Evolutionary conservation across 2,113 vertebrate genomes (phyloP).

Genomic region (Candoia aspera): DNA sequence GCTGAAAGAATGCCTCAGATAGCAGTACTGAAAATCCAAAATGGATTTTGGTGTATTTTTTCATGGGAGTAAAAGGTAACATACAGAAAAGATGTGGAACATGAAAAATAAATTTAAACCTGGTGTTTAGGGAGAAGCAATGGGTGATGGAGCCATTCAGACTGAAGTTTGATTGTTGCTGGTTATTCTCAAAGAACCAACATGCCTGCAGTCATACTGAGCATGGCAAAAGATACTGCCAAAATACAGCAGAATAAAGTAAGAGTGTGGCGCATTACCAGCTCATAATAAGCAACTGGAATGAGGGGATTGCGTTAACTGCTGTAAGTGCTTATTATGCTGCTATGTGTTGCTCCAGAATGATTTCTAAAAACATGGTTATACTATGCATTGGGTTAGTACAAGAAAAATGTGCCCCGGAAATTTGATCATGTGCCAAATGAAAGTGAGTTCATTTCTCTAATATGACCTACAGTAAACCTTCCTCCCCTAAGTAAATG

Average conservation of each 20-base stretch:
- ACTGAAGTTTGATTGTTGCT: constrained; percentile 55
- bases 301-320: constrained; percentile 45
- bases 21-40: constrained; percentile 40
- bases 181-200: constrained; percentile 33
- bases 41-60: constrained; percentile 9
- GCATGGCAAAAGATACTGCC: constrained; percentile 44
- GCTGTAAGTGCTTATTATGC: constrained; percentile 33
- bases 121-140: constrained; percentile 41
- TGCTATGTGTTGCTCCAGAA: constrained; percentile 50
- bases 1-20: constrained; percentile 34
- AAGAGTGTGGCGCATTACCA: constrained; percentile 8
- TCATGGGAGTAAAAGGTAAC: constrained; percentile 34
- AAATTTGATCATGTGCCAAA: constrained; percentile 8
- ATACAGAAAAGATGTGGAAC: background rate
- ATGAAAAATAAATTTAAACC: constrained; percentile 51
- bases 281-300: constrained; percentile 48
- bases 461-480: constrained; percentile 39
- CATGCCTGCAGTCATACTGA: constrained; percentile 37
- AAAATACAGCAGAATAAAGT: constrained; percentile 53
- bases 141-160: constrained; percentile 9
- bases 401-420: constrained; percentile 26
- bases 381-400: constrained; percentile 17
- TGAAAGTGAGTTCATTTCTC: constrained; percentile 15
- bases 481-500: constrained; percentile 23
- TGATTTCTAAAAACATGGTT: constrained; percentile 20